Evolutionary conservation across 2,888 invertebrate genomes (phyloP), one percentile per base, ranked within the genome.

Genomic region (Sisyra nigra): DNA sequence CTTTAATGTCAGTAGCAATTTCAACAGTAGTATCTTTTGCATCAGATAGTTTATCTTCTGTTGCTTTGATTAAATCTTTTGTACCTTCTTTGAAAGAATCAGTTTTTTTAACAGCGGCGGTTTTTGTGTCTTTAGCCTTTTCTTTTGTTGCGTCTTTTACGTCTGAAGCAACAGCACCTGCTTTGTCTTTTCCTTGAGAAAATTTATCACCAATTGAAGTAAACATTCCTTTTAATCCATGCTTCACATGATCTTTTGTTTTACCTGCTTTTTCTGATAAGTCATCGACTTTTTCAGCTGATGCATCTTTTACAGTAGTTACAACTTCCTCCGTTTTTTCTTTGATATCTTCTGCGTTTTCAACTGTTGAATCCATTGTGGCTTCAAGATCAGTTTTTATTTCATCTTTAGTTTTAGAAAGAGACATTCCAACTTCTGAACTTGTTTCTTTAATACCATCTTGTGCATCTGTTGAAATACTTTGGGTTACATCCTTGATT

Each of bases 171-270:
- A 39, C 45, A 7, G 33, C 43, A 13, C 44, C 41, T 1, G 46
- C 30, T 45, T 42, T 45, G 10, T 41, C 43, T 11, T 46, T 45
- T 11, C 48, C 17, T 18, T 48, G 50, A 33, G 53, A 52, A 18
- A 54, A 48, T 4, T 55, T 55, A 46, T 53, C 53, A 42, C 54
- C 54, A 6, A 54, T 53, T 13, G 53, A 48, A 45, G 2, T 10
- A 17, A 11, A 40, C 18, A 30, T 11, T 29, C 40, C 45, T 19
- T 41, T 43, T 38, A 32, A 14, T 15, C 32, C 40, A 11, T 36
- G 39, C 44, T 31, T 37, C 1, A 41, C 2, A 9, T 44, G 14
- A 31, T 45, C 35, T 18, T 37, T 39, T 17, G 15, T 32, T 33
- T 18, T 41, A 31, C 32, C 31, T 35, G 38, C 33, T 39, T 18